Base-by-base conservation (phyloP, 2,888 invertebrate genomes). In the Esperia sulphurella region DNA sequence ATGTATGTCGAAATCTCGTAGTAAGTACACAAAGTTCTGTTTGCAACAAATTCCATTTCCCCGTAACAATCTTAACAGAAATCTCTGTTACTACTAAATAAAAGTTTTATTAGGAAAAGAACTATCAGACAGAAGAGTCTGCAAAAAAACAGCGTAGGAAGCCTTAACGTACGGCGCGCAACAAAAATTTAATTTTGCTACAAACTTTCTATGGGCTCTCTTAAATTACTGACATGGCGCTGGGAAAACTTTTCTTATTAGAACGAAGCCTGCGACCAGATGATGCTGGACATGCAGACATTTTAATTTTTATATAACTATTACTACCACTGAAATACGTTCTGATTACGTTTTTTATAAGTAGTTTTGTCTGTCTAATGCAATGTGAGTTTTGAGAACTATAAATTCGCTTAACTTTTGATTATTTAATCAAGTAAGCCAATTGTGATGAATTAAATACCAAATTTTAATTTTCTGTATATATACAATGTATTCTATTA, bases 121-220 rank as follows among this genome's bases (percentile, higher is more conserved):
- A 61, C 59, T 64, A 61, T 58, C 48, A 54, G 21, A 51, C n/a
- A n/a, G n/a, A 57, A 51, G 43, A 55, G 48, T 53, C 50, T 38
- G 51, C 48, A 57, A 53, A 56, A 58, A 61, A 63, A 60, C 51
- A 42, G 46, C 54, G 57, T 48, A 49, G 51, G 48, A 55, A 60
- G 54, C 58, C 50, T 42, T 45, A 57, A 45, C 51, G 53, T 56
- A 61, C 57, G 57, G 56, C 59, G 64, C 59, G 68, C 67, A 71
- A 71, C 68, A 78, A 78, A 79, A 80, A 78, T 69, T 75, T 73
- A 73, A 79, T 79, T 79, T 77, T 62, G 71, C 68, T 68, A 68
- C 69, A 67, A 63, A 80, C 71, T 81, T 77, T 71, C 53, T 75
- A 74, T 70, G 69, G 68, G 53, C 68, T 67, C 71, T 75, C 71